These are phyloP conservation scores for Margarornis squamiger DNA, from an alignment of 2,797 vertebrate species.

Conservation along the genomic window DNA sequence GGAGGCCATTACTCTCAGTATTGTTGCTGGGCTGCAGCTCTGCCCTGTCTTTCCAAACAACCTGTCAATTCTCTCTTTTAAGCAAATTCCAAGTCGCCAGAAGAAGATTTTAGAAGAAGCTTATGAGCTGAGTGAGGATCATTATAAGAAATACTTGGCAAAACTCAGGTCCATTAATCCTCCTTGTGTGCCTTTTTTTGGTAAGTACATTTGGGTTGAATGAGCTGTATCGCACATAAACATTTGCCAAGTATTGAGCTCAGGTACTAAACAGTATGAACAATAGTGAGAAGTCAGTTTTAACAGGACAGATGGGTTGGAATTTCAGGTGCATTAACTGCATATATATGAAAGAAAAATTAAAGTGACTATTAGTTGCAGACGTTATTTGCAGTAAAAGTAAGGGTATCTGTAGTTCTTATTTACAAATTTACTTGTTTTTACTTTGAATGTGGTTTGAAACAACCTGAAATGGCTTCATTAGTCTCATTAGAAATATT, in stretches of 20 bases:
- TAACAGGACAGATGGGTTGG: neutral
- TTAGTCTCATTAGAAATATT: neutral
- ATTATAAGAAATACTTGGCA: conserved; percentile 97
- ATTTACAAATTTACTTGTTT: neutral
- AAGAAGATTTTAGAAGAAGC: conserved; percentile 95
- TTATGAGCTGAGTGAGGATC: conserved; percentile 96
- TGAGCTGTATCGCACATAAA: neutral
- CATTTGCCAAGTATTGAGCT: neutral
- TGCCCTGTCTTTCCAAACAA: neutral
- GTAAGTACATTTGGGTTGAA: conserved; percentile 66
- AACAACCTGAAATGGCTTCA: neutral
- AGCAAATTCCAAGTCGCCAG: conserved; percentile 97
- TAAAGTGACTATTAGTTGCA: neutral
- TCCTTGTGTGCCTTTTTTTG: conserved; percentile 97
- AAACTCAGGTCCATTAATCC: conserved; percentile 98
- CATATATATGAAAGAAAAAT: neutral
- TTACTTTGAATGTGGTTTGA: neutral
- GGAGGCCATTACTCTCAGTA: neutral
- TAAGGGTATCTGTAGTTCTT: neutral
- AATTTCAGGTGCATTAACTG: neutral
- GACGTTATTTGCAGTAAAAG: neutral
- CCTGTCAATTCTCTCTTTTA: conserved; percentile 22
- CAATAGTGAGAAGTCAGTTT: neutral
- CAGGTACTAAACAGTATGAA: neutral
- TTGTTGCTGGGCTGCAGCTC: neutral